These are phyloP conservation scores for Heterodera schachtii DNA, from an alignment of 1,140 invertebrate species.

Conservation along the genomic window DNA sequence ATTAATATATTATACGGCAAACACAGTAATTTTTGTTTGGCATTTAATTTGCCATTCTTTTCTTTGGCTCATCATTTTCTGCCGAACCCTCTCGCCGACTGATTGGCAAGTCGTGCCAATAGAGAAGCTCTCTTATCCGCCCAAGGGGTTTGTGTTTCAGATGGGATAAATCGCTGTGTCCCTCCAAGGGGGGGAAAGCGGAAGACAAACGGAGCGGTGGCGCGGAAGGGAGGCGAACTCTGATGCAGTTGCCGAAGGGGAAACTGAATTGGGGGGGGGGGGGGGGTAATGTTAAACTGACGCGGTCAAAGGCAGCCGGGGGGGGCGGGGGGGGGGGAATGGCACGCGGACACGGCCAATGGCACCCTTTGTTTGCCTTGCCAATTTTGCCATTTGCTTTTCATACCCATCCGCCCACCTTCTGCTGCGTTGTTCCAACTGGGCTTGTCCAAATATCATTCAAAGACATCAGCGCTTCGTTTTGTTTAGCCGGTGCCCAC, in stretches of 20 bases:
- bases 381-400: no score
- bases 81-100: conserved; percentile 25
- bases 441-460: neutral
- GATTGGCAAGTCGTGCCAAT: conserved; percentile 15
- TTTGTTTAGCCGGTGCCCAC: neutral
- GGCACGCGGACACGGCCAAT: no score
- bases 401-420: no score
- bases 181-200: neutral
- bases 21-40: no score
- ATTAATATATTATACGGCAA: no score
- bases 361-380: no score
- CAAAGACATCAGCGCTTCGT: neutral
- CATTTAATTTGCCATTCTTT: neutral
- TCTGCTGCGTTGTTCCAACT: neutral
- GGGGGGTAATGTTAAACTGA: no score
- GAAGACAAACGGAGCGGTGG: neutral
- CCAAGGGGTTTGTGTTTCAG: neutral
- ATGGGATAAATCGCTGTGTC: neutral
- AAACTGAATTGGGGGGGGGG: no score
- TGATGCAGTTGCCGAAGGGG: neutral
- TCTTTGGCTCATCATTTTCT: neutral
- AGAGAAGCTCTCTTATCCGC: conserved; percentile 14
- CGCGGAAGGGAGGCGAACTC: neutral
- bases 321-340: no score
- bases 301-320: no score